Base-by-base conservation (phyloP, 2,797 vertebrate genomes). In the Eupleurogrammus muticus region DNA sequence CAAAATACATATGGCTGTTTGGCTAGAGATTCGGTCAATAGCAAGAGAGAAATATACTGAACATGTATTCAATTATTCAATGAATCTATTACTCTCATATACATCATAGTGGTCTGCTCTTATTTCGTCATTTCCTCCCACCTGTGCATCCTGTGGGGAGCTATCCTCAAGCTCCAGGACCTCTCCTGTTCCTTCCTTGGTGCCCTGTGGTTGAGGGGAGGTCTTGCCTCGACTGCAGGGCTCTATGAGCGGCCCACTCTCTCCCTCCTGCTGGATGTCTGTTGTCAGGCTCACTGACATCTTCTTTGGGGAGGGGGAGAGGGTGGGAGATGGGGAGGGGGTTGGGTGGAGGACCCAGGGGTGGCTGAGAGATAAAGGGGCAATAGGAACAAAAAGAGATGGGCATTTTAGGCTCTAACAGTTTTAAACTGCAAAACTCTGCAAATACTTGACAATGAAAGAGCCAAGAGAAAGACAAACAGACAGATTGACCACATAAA, bases 261-360 rank as follows among this genome's bases (percentile, higher is more conserved):
- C 96, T n/a, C 96, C 96, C 93, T 99, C 97, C 95, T 95, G 96
- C 95, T 96, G 96, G 94, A 96, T 96, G 92, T 97, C 96, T 89
- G 62, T 92, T 91, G 54, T 95, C 94, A 93, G 94, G 93, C 96
- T 97, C 92, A 94, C 95, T 92, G 97, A 98, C 97, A 98, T 98
- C 94, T 96, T 96, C 90, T 93, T 89, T 51, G 77, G 87, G 83
- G 90, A 91, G 85, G 89, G 89, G 89, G 87, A 86, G 89, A 89
- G 85, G 90, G 89, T 79, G 87, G 87, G 85, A 85, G 70, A 82
- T 66, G 84, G 86, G 87, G 85, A 79, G 73, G 88, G 89, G 85
- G 82, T 77, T 73, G 86, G 90, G 85, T 84, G 77, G 82, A 86
- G 78, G 78, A 90, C 87, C 89, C 90, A 90, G 90, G 67, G 83